These are phyloP conservation scores for Danio albolineatus DNA, from an alignment of 2,797 vertebrate species.

Conservation along the genomic window DNA sequence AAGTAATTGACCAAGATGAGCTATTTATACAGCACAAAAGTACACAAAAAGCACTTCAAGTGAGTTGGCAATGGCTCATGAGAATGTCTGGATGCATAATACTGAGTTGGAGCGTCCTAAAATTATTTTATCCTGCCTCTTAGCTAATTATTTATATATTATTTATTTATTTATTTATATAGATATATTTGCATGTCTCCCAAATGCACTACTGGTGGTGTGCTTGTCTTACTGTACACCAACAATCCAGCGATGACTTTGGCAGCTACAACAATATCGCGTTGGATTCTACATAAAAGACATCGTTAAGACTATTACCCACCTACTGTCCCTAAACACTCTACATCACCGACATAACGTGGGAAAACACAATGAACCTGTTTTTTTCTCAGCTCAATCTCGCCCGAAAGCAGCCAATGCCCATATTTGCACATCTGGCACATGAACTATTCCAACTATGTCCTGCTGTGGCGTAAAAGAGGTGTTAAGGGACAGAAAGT, in stretches of 20 bases:
- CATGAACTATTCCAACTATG: slow-evolving; percentile 66
- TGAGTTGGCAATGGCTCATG: slow-evolving; percentile 36
- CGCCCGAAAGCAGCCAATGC: slow-evolving; percentile 56
- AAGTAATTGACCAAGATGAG: slow-evolving; percentile 48
- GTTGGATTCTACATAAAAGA: slow-evolving; percentile 40
- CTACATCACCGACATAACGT: slow-evolving; percentile 27
- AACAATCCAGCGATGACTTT: slow-evolving; percentile 21
- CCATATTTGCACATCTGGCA: slow-evolving; percentile 69
- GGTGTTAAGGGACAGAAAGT: slow-evolving; percentile 65
- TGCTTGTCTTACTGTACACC: slow-evolving; percentile 20
- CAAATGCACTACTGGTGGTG: slow-evolving; percentile 10
- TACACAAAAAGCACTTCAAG: slow-evolving; percentile 41
- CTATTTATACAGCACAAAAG: slow-evolving; percentile 53
- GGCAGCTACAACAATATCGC: slow-evolving; percentile 16
- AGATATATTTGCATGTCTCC: slow-evolving; percentile 15
- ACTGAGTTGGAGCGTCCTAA: not conserved
- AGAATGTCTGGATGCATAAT: slow-evolving; percentile 17
- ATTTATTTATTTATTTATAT: not conserved
- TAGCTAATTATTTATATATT: not conserved
- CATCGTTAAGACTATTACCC: slow-evolving; percentile 9
- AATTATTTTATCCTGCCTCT: slow-evolving; percentile 4
- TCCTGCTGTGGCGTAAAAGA: slow-evolving; percentile 59
- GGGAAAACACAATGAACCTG: slow-evolving; percentile 33
- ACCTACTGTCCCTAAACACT: slow-evolving; percentile 34
- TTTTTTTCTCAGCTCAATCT: slow-evolving; percentile 48